Conservation (phyloP, 64 coral and sea anemone genomes). For the Acropora tenuis region DNA sequence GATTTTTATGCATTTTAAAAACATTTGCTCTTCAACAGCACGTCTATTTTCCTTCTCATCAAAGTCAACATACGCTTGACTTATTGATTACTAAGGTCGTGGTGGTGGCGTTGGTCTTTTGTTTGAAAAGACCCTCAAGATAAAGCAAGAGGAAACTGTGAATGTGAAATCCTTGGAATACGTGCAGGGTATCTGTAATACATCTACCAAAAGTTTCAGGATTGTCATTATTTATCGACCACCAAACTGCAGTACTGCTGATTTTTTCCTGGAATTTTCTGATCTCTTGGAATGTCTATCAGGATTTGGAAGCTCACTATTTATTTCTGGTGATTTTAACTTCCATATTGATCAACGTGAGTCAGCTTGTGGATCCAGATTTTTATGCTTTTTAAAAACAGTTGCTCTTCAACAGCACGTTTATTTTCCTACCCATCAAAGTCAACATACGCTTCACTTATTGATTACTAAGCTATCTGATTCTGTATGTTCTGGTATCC, state of each 20-base stretch:
- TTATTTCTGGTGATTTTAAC: constrained; percentile 9
- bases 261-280: constrained; percentile 30
- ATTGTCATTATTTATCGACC: not conserved
- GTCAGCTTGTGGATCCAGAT: not conserved
- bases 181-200: not conserved
- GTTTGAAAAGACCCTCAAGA: not conserved
- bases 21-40: too few species aligned
- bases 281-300: constrained; percentile 6
- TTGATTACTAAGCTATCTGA: constrained; percentile 12
- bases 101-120: constrained; percentile 1
- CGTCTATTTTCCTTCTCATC: too few species aligned
- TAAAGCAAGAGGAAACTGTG: not conserved
- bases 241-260: not conserved
- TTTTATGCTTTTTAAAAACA: not conserved
- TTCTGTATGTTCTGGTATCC: not conserved
- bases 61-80: too few species aligned
- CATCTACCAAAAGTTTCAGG: not conserved
- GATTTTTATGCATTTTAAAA: too few species aligned
- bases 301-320: not conserved
- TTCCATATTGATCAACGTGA: not conserved
- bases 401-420: constrained; percentile 25
- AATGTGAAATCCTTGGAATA: constrained; percentile 48
- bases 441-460: constrained; percentile 11
- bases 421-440: not conserved
- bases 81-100: not conserved